A percentile compares a stretch with the other conserved stretches of the same genome.
These are phyloP conservation scores for Xiphydria camelus DNA, from an alignment of 2,888 invertebrate genomes.

Conservation along the genomic window DNA sequence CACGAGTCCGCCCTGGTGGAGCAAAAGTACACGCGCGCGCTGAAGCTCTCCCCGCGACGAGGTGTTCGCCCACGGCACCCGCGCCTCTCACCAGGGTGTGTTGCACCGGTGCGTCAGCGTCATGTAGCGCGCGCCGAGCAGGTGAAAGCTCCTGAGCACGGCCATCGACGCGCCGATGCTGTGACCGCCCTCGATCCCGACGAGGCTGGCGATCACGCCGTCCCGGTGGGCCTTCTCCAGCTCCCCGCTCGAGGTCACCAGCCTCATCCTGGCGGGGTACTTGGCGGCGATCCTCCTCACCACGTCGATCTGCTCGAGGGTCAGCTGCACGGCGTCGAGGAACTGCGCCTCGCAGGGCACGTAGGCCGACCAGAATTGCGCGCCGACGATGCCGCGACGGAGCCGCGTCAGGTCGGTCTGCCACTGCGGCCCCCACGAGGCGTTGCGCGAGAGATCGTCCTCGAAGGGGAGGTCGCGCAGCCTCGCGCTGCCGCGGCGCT, in stretches of 20 bases:
- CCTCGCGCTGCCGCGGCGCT: slow-evolving; percentile 51
- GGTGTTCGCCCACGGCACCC: too few species aligned
- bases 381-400: slow-evolving; percentile 59
- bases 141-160: slow-evolving; percentile 68
- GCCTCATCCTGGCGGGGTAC: slow-evolving; percentile 59
- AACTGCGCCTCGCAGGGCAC: slow-evolving; percentile 68
- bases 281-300: slow-evolving; percentile 64
- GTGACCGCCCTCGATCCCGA: slow-evolving; percentile 72
- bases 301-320: slow-evolving; percentile 70
- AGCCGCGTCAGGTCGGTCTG: slow-evolving; percentile 62
- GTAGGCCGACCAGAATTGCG: slow-evolving; percentile 58
- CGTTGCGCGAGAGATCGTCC: slow-evolving; percentile 50
- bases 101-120: slow-evolving; percentile 71
- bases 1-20: slow-evolving; percentile 54
- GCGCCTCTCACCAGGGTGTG: slow-evolving; percentile 70
- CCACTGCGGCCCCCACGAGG: slow-evolving; percentile 52
- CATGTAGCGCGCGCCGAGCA: slow-evolving; percentile 68
- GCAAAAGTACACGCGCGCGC: neutral
- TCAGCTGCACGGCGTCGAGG: slow-evolving; percentile 68
- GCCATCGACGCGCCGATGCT: slow-evolving; percentile 70
- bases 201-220: slow-evolving; percentile 66
- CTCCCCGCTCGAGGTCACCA: slow-evolving; percentile 63
- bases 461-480: slow-evolving; percentile 55
- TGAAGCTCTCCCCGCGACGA: neutral
- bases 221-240: slow-evolving; percentile 65